Evolutionary conservation across 2,797 vertebrate genomes (phyloP).

Genomic region (Limosa lapponica): DNA sequence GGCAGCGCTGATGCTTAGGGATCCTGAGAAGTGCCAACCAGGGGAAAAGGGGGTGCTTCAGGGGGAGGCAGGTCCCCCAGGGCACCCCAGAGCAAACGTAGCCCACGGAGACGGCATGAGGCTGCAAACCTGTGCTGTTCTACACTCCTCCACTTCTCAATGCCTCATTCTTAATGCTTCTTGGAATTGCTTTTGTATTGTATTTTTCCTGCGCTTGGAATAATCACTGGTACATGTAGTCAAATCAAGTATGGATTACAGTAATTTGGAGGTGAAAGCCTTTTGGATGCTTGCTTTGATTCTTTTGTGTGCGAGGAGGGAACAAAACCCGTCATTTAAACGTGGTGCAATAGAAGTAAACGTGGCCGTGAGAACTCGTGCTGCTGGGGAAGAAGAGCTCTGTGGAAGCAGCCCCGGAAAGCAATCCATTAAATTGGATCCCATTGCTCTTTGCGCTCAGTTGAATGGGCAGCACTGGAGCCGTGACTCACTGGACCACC

Average conservation of each 20-base stretch:
- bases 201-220: rapidly evolving
- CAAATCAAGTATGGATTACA: not conserved
- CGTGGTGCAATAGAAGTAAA: rapidly evolving
- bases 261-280: not conserved
- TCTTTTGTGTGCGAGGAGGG: not conserved
- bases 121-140: not conserved
- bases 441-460: not conserved
- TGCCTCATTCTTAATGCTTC: not conserved
- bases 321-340: not conserved
- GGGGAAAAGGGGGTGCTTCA: not conserved
- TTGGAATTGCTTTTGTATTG: not conserved
- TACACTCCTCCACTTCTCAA: rapidly evolving
- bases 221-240: rapidly evolving
- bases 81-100: rapidly evolving
- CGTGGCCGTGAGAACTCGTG: rapidly evolving
- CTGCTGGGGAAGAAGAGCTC: not conserved
- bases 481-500: constrained; percentile 14
- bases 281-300: not conserved
- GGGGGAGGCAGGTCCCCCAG: too few species aligned
- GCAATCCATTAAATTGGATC: not conserved
- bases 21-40: too few species aligned
- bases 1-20: too few species aligned
- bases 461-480: not conserved
- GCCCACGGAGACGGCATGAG: rapidly evolving
- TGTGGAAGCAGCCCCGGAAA: not conserved